phyloP scores from a whole-genome alignment of 2,888 invertebrate species.

The Tolmerus cingulatus region DNA sequence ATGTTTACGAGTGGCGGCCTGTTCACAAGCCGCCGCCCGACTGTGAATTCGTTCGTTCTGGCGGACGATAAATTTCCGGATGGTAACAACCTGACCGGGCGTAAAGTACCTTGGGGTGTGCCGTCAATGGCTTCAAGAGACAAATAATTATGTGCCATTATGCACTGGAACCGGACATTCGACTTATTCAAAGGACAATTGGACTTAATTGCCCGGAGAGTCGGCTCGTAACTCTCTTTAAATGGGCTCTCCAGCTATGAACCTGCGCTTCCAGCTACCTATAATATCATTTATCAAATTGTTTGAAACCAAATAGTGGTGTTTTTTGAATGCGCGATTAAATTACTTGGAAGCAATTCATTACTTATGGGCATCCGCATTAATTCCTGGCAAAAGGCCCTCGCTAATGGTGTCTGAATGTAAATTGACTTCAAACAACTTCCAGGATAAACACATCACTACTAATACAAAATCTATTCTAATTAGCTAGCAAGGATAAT shows the following conservation, averaged over 20 bases:
- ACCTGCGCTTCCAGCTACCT: neutral
- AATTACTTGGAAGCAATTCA: neutral
- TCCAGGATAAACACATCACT: no score
- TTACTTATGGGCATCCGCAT: neutral
- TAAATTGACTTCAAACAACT: no score
- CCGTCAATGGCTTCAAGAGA: neutral
- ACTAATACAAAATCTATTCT: no score
- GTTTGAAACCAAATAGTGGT: neutral
- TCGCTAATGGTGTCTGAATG: neutral
- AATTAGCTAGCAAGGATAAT: no score
- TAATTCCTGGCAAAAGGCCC: neutral
- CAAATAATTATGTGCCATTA: neutral
- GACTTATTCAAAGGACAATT: neutral
- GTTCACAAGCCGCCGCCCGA: neutral
- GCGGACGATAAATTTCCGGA: neutral
- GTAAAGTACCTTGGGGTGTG: neutral
- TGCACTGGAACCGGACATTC: neutral
- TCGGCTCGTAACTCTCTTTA: neutral
- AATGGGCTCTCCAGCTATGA: neutral
- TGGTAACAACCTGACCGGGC: neutral
- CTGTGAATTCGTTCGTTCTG: neutral
- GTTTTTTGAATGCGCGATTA: neutral
- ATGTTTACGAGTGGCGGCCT: slow-evolving; percentile 7
- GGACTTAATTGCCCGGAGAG: neutral
- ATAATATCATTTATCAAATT: neutral